Evolutionary conservation across 2,113 vertebrate genomes (phyloP).

Genomic region (Solea solea): DNA sequence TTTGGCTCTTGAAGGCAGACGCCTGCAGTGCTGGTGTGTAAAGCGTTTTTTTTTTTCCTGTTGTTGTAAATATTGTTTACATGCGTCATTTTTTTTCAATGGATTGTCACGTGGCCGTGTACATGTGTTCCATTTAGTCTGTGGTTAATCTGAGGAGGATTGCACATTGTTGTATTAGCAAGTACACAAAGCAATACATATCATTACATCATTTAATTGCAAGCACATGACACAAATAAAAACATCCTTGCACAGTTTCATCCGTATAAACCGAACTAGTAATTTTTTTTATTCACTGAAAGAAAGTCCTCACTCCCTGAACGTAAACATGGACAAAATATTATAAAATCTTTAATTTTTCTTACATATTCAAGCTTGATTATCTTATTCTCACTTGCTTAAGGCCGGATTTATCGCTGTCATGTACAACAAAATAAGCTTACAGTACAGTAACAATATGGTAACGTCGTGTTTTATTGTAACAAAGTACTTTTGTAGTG

Average conservation of each 20-base stretch:
- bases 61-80: neutral
- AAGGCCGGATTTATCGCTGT: too few species aligned
- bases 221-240: conserved; percentile 34
- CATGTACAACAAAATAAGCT: too few species aligned
- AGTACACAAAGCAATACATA: conserved; percentile 35
- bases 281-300: conserved; percentile 8
- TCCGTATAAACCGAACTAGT: conserved; percentile 3
- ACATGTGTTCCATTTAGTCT: conserved; percentile 7
- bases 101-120: conserved; percentile 4
- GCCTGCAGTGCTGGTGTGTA: conserved; percentile 1
- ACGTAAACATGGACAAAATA: neutral
- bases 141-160: conserved; percentile 7
- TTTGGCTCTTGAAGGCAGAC: conserved; percentile 30
- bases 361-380: too few species aligned
- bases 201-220: conserved; percentile 50
- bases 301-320: neutral
- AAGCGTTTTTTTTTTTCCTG: neutral
- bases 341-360: too few species aligned
- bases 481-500: too few species aligned
- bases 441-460: too few species aligned
- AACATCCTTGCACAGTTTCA: conserved; percentile 24
- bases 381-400: too few species aligned
- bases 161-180: conserved; percentile 33
- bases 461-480: too few species aligned
- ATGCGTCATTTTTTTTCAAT: conserved; percentile 1